Base-by-base conservation (phyloP, 1,140 invertebrate genomes). In the Aporrectodea caliginosa region DNA sequence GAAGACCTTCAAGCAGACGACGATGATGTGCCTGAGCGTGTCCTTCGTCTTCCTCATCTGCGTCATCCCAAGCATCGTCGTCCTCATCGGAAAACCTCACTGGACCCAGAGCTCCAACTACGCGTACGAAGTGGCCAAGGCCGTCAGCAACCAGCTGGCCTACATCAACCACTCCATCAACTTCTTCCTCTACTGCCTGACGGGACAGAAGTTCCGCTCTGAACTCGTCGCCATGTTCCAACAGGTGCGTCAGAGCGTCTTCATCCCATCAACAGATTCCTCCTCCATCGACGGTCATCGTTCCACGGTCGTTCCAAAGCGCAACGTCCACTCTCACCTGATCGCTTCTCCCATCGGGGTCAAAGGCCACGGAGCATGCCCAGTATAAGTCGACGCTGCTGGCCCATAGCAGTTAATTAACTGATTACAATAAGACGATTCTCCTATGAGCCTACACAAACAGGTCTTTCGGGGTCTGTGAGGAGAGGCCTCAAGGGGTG, bases 161-260 rank as follows among this genome's bases (percentile, higher is more conserved):
- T 80, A 82, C 74, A 33, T 83, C 34, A 83, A 83, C 58, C 82
- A 83, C 78, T 80, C 80, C 32, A 80, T 82, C 35, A 83, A 83
- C 34, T 82, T 83, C 80, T 82, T 83, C 75, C 35, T 83, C 12
- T 83, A 83, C 71, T 82, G 80, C 58, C 33, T 83, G 22, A 80
- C 79, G 14, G 82, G 83, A 16, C 75, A 75, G 71, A 77, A 77
- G 27, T 83, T 83, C 79, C 32, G 83, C 76, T 33, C 74, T 6
- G 81, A 82, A 69, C 79, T 83, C 32, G 70, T 79, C 27, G 35
- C 34, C 6, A 34, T 83, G 22, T 80, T 79, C 35, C 2, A 43
- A 12, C 29, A 43, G 43, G 16, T 43, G 16, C 75, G 33, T 32
- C 29, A 29, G 16, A 58, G 43, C 43, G 22, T 58, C 43, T n/a